Conservation (phyloP, 2,888 invertebrate genomes). For the Drosophila mimetica region DNA sequence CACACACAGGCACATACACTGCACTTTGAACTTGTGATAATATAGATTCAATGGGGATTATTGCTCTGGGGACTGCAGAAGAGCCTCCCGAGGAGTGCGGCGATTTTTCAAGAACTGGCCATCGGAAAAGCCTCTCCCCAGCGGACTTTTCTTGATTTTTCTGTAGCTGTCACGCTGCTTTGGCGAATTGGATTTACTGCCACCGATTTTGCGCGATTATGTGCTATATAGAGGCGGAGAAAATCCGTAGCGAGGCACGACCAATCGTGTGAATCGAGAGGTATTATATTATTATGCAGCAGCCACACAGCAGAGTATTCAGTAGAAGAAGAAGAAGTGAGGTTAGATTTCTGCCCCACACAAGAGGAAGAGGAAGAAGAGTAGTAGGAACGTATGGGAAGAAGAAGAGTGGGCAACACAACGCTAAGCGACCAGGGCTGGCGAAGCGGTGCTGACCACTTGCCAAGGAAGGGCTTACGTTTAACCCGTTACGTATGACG, state of each 20-base stretch:
- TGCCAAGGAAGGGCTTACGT: conserved; percentile 7
- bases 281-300: conserved; percentile 70
- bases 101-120: conserved; percentile 40
- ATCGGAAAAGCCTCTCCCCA: conserved; percentile 31
- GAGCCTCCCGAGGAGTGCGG: conserved; percentile 25
- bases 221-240: conserved; percentile 8
- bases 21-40: conserved; percentile 44
- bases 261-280: conserved; percentile 49
- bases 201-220: conserved; percentile 42
- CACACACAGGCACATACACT: conserved; percentile 37
- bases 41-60: background rate
- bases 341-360: conserved; percentile 61
- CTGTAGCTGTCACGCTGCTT: conserved; percentile 21
- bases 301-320: conserved; percentile 41
- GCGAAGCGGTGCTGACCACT: conserved; percentile 8
- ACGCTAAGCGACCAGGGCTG: conserved; percentile 29
- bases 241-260: conserved; percentile 47
- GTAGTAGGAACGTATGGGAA: conserved; percentile 10
- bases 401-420: conserved; percentile 58
- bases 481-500: conserved; percentile 5
- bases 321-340: conserved; percentile 64
- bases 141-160: conserved; percentile 18
- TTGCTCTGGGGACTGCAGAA: conserved; percentile 1
- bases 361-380: conserved; percentile 53
- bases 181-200: conserved; percentile 47